Base-by-base conservation (phyloP, 37 sponge, comb jelly and placozoan genomes). In the Aplysina aerophoba region DNA sequence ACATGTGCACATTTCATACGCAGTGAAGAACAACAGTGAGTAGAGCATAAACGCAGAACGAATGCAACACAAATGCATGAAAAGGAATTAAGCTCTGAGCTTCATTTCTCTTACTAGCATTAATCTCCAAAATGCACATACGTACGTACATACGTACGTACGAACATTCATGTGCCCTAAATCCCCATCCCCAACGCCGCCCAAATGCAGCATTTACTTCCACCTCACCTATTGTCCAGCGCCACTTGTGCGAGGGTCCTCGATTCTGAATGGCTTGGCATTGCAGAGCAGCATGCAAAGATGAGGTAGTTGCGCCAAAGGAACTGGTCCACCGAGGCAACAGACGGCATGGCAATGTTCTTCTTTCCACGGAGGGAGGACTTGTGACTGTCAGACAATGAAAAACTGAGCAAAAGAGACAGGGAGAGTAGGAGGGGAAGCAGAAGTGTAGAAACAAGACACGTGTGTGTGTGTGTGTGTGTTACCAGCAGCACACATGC, bases 281-380 rank as follows among this genome's bases (percentile, higher is more conserved):
- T 89, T 24, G 90, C 92, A 62, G 85, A 81, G 57, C 95, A 95
- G 60, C 93, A 95, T 63, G 94, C 88, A 89, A 92, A 95, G 36
- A 97, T 87, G 75, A 97, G 90, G 73, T 97, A 97, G 85, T 95
- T 95, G 84, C 91, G 84, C 91, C 93, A 95, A n/a, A 97, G 88
- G 87, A 92, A 97, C 84, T 90, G 81, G 82, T 97, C 97, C n/a
- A 74, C 53, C 17, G 83, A 79, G 69, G 81, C 90, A 55, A 88
- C 59, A 55, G 81, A 53, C n/a, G 89, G 75, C 24, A 74, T 65
- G 35, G 58, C 14, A 15, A 56, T 56, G 20, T 57, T 81, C 41
- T 59, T 27, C 20, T 66, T 40, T 15, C 87, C 85, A 56, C 88
- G 75, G 15, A 90, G 38, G n/a, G 87, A 87, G 24, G 87, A 71